Evolutionary conservation across 2,888 invertebrate genomes (phyloP).

Genomic region (Sesamia inferens): DNA sequence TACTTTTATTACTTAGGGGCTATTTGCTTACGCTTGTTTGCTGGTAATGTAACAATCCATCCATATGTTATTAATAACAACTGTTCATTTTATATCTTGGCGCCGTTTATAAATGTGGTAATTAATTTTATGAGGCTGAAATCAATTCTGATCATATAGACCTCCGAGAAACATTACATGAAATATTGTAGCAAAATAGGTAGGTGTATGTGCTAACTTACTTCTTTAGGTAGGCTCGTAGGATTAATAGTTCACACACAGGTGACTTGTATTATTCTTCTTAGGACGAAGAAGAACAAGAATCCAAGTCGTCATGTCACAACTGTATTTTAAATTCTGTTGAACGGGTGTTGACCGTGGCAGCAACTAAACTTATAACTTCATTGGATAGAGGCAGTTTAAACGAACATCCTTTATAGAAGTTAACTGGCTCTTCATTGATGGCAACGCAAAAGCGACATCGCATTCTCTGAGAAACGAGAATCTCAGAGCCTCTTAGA

Average conservation of each 20-base stretch:
- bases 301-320: no score
- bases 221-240: not conserved
- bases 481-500: not conserved
- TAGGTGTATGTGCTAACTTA: not conserved
- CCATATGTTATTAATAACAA: conserved; percentile 1
- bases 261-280: not conserved
- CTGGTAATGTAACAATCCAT: conserved; percentile 14
- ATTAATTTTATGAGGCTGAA: conserved; percentile 1
- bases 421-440: not conserved
- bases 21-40: conserved; percentile 10
- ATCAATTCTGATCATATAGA: not conserved
- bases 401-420: not conserved
- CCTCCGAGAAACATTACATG: not conserved
- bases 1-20: conserved; percentile 12
- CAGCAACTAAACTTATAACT: no score
- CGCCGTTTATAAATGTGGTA: not conserved
- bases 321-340: no score
- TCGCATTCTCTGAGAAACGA: not conserved
- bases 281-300: no score
- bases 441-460: not conserved
- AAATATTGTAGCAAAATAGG: not conserved
- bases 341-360: no score
- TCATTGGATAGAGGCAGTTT: no score
- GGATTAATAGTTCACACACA: not conserved
- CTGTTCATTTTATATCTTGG: not conserved